Evolutionary conservation across 1,140 invertebrate species (phyloP), one percentile per base, ranked within the genome.

Genomic region (Calephelis virginiensis): DNA sequence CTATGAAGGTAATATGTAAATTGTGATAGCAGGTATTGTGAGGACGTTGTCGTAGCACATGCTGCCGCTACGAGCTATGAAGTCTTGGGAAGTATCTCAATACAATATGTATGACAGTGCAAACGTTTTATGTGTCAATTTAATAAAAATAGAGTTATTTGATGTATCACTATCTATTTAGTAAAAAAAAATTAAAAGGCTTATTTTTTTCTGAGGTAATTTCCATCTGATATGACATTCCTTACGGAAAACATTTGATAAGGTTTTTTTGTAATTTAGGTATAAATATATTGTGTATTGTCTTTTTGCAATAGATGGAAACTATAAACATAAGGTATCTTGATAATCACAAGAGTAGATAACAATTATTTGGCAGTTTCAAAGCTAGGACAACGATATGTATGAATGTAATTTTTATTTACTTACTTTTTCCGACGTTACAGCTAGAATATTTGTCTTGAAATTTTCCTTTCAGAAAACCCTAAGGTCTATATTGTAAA

Each of bases 1-100:
- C 28, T 59, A 59, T 28, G n/a, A 12, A 12, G 9, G 53, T 17
- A n/a, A n/a, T n/a, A 59, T 38, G 28, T 59, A 17, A 56, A 14
- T 28, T 28, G 28, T 28, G 28, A 28, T 4, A 37, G 53, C 17
- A 11, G 28, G 11, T 11, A 59, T 56, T 56, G 53, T n/a, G 53
- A 59, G 53, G 37, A n/a, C 53, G 14, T 59, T 37, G 53, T 59
- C 53, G 53, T 38, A 59, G 53, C 53, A 59, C 53, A 38, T 37
- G 53, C 11, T 28, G 28, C 12, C 53, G 53, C 53, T 56, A 28
- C 28, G 50, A 56, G 17, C 50, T 59, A 59, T 17, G 53, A 59
- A 59, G 50, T 38, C 37, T n/a, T 12, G 11, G 10, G 6, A 59
- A 28, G 9, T 11, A 28, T 37, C 28, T 12, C 9, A 12, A 38